phyloP scores from a whole-genome alignment of 1,140 invertebrate genomes.

The Chrysopa pallens region DNA sequence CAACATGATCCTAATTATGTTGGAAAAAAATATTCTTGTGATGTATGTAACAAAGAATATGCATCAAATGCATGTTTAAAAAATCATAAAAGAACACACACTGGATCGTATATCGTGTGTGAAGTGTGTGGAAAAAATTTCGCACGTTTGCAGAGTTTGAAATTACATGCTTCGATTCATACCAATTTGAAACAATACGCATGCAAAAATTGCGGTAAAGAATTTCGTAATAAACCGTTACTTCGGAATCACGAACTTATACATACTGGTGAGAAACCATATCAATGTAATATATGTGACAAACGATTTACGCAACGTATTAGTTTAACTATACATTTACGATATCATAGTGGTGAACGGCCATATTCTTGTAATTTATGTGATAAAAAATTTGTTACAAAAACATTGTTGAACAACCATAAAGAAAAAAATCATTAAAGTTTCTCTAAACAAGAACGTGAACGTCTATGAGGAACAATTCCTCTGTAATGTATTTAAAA shows the following conservation, averaged over 20 bases:
- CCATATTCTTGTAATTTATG: slow-evolving; percentile 8
- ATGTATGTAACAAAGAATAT: slow-evolving; percentile 1
- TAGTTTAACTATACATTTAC: slow-evolving; percentile 7
- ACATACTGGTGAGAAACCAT: slow-evolving; percentile 37
- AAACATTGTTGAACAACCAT: slow-evolving; percentile 4
- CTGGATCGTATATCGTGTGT: slow-evolving; percentile 41
- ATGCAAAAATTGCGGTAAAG: slow-evolving; percentile 28
- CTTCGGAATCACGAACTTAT: slow-evolving; percentile 20
- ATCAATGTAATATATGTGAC: slow-evolving; percentile 17
- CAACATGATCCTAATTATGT: neutral
- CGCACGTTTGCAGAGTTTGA: neutral
- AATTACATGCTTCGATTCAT: slow-evolving; percentile 17
- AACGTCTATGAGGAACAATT: too few species aligned
- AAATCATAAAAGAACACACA: slow-evolving; percentile 40
- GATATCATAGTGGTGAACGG: slow-evolving; percentile 7
- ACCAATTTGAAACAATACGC: slow-evolving; percentile 38
- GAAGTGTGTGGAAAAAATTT: slow-evolving; percentile 31
- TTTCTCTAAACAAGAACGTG: too few species aligned
- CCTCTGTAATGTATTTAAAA: too few species aligned
- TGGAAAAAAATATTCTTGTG: neutral
- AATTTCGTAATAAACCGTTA: slow-evolving; percentile 6
- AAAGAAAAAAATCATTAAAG: too few species aligned
- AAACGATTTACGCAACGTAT: slow-evolving; percentile 9
- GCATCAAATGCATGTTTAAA: slow-evolving; percentile 1
- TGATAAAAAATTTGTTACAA: neutral